phyloP scores from a whole-genome alignment of 2,888 invertebrate genomes.

The Apocheima hispidaria region DNA sequence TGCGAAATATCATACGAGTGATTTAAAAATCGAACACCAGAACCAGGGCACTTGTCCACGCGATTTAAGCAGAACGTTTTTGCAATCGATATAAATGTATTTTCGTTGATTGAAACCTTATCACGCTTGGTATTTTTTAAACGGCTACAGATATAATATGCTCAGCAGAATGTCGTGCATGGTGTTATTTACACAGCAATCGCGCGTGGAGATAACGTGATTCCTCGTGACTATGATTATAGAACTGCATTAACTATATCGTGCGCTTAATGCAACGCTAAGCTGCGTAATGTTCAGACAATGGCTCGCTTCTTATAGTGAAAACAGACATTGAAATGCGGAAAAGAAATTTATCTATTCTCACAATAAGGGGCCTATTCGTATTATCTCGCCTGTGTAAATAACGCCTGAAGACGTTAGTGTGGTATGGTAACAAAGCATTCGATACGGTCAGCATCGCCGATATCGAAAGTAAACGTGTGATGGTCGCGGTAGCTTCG shows the following conservation, averaged over 20 bases:
- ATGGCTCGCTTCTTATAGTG: constrained; percentile 63
- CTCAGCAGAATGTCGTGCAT: constrained; percentile 66
- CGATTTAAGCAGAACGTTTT: constrained; percentile 53
- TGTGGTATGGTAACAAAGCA: constrained; percentile 39
- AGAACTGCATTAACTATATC: constrained; percentile 71
- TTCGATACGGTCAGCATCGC: constrained; percentile 46
- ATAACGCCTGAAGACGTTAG: constrained; percentile 24
- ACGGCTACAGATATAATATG: constrained; percentile 56
- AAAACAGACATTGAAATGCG: constrained; percentile 65
- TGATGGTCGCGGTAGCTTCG: constrained; percentile 39
- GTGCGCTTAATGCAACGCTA: constrained; percentile 72
- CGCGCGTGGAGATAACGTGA: constrained; percentile 70
- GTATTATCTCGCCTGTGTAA: constrained; percentile 28
- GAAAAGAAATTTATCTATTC: constrained; percentile 61
- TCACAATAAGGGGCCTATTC: constrained; percentile 48
- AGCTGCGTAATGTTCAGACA: constrained; percentile 73
- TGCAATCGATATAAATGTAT: constrained; percentile 55
- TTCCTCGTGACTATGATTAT: constrained; percentile 76
- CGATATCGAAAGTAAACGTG: constrained; percentile 62
- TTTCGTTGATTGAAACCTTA: constrained; percentile 55
- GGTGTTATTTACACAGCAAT: constrained; percentile 72
- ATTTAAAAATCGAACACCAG: no score
- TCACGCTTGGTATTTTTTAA: constrained; percentile 53
- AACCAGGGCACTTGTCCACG: constrained; percentile 55
- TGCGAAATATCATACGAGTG: no score